phyloP scores from a whole-genome alignment of 1,140 invertebrate species.

The Pantala flavescens region DNA sequence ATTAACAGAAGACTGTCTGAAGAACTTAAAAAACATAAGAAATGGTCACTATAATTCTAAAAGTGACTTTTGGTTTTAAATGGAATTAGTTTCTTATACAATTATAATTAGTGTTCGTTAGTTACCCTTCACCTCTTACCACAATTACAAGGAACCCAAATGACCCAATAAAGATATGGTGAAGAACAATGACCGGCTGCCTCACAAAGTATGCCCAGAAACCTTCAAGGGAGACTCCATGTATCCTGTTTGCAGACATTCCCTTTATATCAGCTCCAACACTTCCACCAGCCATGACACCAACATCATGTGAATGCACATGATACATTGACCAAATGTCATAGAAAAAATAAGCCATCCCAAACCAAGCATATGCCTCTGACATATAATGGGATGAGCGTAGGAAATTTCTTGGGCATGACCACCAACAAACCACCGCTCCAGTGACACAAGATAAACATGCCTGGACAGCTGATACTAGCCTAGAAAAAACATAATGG shows the following conservation, averaged over 20 bases:
- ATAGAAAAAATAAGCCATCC: constrained; percentile 63
- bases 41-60: no score
- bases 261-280: constrained; percentile 18
- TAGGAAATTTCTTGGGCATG: constrained; percentile 50
- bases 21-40: no score
- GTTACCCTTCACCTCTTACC: constrained; percentile 35
- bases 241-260: constrained; percentile 23
- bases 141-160: constrained; percentile 57
- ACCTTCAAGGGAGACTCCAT: constrained; percentile 28
- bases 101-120: no score
- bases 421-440: constrained; percentile 47
- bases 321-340: constrained; percentile 63
- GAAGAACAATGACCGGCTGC: constrained; percentile 55
- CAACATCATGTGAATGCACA: constrained; percentile 30
- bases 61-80: no score
- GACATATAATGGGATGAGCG: constrained; percentile 54
- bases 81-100: no score
- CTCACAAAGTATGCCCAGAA: constrained; percentile 46
- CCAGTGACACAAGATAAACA: constrained; percentile 51
- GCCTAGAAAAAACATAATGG: constrained; percentile 35
- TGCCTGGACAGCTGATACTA: constrained; percentile 56
- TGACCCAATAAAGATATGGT: constrained; percentile 60
- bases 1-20: no score
- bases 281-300: constrained; percentile 24
- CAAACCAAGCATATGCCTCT: constrained; percentile 64